Base-by-base conservation (phyloP, 1,140 invertebrate genomes). In the Rhynchophorus ferrugineus region DNA sequence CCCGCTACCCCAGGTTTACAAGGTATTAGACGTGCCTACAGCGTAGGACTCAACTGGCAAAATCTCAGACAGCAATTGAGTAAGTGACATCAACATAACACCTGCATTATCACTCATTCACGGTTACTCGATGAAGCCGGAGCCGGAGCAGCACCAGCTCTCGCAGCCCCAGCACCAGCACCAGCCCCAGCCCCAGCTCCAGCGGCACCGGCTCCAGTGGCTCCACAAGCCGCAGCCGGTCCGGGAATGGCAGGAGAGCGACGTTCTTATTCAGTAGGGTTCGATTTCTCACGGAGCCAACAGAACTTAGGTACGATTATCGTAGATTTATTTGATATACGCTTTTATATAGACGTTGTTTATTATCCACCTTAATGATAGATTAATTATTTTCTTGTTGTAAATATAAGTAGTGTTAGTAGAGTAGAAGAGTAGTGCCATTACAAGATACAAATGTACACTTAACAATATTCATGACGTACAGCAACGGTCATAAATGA, bases 11-110 rank as follows among this genome's bases (percentile, higher is more conserved):
- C 50, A 19, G 33, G 43, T 16, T 8, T 45, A 9, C 43, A 45
- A 53, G 50, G 50, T 9, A 42, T 22, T 5, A 16, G 50, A 39
- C 24, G 50, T 7, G 19, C 50, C 9, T 39, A 39, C 16, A 49
- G 45, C 8, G 16, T 59, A 1, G 48, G 47, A 8, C 17, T 59
- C n/a, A 56, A 56, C 16, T 59, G 57, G 57, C 44, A 51, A 14
- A 59, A 55, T 46, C 16, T 53, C 2, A 22, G 43, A 20, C 50
- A 53, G 34, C 38, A 41, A 19, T 34, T 53, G 18, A 44, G 50
- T 41, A 46, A 51, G 8, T 16, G 3, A 18, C 38, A 8, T 17
- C n/a, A 41, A 3, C 5, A 5, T 37, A 5, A 14, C 5, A 3
- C 3, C 13, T 7, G 6, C 3, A 5, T 37, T 13, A 5, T 5